Percentiles rank a stretch among this genome's conserved stretches.
Conservation (phyloP, 2,113 vertebrate species). For the Oophaga pumilio region DNA sequence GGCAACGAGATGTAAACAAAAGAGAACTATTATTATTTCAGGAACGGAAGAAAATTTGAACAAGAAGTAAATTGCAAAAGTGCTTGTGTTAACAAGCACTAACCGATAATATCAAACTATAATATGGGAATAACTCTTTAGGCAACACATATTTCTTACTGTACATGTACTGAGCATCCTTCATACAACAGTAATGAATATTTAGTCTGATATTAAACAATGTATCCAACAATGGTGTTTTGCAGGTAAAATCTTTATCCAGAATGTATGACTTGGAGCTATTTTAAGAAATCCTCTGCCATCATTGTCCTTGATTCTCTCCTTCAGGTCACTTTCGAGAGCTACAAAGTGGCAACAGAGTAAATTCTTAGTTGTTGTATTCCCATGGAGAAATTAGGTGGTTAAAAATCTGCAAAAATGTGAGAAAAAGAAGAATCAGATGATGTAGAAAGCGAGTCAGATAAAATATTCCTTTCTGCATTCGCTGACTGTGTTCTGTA, state of each 20-base stretch:
- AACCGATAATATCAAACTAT: no score
- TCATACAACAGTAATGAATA: not conserved
- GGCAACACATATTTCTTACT: not conserved
- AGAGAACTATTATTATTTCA: no score
- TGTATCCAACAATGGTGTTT: not conserved
- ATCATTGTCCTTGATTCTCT: not conserved
- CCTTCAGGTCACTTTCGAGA: no score
- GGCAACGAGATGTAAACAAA: no score
- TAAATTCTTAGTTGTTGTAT: not conserved
- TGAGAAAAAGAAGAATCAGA: not conserved
- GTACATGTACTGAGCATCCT: not conserved
- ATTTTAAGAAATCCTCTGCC: not conserved
- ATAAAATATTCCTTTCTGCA: conserved; percentile 97
- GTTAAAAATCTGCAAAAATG: conserved; percentile 51
- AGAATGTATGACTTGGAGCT: not conserved
- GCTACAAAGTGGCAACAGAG: no score
- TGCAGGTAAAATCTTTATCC: not conserved
- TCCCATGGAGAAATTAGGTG: conserved; percentile 55
- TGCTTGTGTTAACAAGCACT: no score
- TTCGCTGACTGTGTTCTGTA: conserved; percentile 87
- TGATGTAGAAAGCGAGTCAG: conserved; percentile 69
- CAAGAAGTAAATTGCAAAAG: no score
- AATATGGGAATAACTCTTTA: not conserved
- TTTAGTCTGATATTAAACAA: not conserved
- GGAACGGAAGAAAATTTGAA: no score